Conservation (phyloP, 2,113 vertebrate species). For the Silurus asotus region DNA sequence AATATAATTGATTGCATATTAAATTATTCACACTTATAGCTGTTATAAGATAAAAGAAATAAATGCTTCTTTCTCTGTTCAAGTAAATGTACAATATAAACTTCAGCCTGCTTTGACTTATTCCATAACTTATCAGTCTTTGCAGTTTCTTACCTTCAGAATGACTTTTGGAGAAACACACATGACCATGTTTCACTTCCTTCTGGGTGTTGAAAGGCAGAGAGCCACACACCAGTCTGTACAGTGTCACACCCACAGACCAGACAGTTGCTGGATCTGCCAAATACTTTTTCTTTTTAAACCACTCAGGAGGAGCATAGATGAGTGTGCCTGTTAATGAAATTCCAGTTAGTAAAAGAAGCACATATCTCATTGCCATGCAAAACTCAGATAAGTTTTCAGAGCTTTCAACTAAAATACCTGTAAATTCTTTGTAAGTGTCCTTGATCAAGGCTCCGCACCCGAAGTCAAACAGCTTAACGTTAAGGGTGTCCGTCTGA, state of each 20-base stretch:
- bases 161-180: conserved; percentile 49
- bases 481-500: conserved; percentile 55
- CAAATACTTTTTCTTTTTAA: conserved; percentile 51
- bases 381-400: neutral
- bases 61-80: neutral
- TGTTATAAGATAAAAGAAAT: neutral
- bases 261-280: conserved; percentile 61
- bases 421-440: conserved; percentile 58
- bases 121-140: neutral
- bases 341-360: neutral
- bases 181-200: conserved; percentile 50
- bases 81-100: neutral
- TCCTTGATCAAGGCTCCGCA: conserved; percentile 60
- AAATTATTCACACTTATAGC: neutral
- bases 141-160: conserved; percentile 35
- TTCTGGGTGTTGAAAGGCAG: conserved; percentile 73
- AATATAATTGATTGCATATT: neutral
- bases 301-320: conserved; percentile 64
- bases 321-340: conserved; percentile 55
- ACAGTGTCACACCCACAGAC: conserved; percentile 63
- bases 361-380: neutral
- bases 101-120: neutral
- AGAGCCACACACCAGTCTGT: conserved; percentile 73
- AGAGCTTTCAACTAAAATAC: conserved; percentile 26
- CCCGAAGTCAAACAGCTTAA: conserved; percentile 68